These are phyloP conservation scores for Cardiocondyla obscurior DNA, from an alignment of 1,140 invertebrate genomes.

Conservation along the genomic window DNA sequence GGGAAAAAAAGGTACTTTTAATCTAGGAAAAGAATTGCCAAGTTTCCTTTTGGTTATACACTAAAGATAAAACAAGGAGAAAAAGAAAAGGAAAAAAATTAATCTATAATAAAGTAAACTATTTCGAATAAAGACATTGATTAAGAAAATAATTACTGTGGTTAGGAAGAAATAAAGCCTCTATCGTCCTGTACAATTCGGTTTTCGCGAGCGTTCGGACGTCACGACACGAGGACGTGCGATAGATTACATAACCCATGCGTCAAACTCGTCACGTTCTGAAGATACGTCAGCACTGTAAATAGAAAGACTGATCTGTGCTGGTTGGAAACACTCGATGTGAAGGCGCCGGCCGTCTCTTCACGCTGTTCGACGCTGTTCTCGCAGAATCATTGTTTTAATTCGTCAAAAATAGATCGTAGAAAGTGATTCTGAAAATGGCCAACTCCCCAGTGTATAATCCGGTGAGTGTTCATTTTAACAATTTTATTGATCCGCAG, in stretches of 20 bases:
- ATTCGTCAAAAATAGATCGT: not conserved
- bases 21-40: too few relatives aligned
- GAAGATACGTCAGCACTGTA: conserved; percentile 73
- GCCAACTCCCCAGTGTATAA: conserved; percentile 60
- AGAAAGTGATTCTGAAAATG: conserved; percentile 55
- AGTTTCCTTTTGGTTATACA: too few relatives aligned
- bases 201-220: conserved; percentile 10
- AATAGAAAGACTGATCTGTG: conserved; percentile 67
- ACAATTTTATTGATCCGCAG: conserved; percentile 43
- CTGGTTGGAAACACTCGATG: conserved; percentile 19
- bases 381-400: not conserved
- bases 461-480: conserved; percentile 68
- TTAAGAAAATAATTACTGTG: too few relatives aligned
- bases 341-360: conserved; percentile 26
- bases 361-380: conserved; percentile 27
- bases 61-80: too few relatives aligned
- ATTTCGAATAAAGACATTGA: too few relatives aligned
- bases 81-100: too few relatives aligned
- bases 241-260: conserved; percentile 29
- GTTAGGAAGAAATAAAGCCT: too few relatives aligned
- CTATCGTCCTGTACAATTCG: not conserved
- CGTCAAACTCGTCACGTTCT: not conserved
- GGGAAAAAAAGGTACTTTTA: too few relatives aligned
- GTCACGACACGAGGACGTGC: not conserved
- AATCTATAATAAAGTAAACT: too few relatives aligned